A percentile compares a stretch with the other conserved stretches of the same genome.
phyloP scores from a whole-genome alignment of 1,140 invertebrate species.

The Drosophila repletoides region DNA sequence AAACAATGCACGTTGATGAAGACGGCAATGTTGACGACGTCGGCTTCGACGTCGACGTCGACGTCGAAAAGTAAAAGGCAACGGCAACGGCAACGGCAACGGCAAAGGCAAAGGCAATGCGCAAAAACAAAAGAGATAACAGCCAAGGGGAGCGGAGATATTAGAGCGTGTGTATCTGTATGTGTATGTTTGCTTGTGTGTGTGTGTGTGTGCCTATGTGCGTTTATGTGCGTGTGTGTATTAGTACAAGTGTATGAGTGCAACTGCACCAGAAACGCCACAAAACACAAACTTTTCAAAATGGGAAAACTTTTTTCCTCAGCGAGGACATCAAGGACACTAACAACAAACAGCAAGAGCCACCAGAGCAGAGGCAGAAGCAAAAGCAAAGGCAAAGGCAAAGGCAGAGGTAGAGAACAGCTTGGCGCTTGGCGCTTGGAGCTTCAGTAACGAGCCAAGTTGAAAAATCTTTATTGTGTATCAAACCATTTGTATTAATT shows the following conservation, averaged over 20 bases:
- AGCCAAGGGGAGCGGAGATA: neutral
- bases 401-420: no score
- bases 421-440: no score
- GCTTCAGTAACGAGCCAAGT: slow-evolving; percentile 74
- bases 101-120: slow-evolving; percentile 18
- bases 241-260: slow-evolving; percentile 34
- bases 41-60: slow-evolving; percentile 34
- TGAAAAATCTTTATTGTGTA: slow-evolving; percentile 81
- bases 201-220: slow-evolving; percentile 12
- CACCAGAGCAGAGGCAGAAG: neutral
- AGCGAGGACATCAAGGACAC: slow-evolving; percentile 55
- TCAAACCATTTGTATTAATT: slow-evolving; percentile 81
- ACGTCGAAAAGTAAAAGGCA: slow-evolving; percentile 25
- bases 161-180: slow-evolving; percentile 20
- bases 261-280: slow-evolving; percentile 64
- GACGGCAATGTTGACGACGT: slow-evolving; percentile 50
- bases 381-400: no score
- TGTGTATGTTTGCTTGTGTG: slow-evolving; percentile 1
- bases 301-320: slow-evolving; percentile 77
- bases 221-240: slow-evolving; percentile 7
- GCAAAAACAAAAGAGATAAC: slow-evolving; percentile 70
- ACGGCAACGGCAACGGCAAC: slow-evolving; percentile 14
- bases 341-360: slow-evolving; percentile 12
- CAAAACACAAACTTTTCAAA: slow-evolving; percentile 74
- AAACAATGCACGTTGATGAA: slow-evolving; percentile 78